phyloP scores from a whole-genome alignment of 2,113 vertebrate species.

The Melanerpes aurifrons region DNA sequence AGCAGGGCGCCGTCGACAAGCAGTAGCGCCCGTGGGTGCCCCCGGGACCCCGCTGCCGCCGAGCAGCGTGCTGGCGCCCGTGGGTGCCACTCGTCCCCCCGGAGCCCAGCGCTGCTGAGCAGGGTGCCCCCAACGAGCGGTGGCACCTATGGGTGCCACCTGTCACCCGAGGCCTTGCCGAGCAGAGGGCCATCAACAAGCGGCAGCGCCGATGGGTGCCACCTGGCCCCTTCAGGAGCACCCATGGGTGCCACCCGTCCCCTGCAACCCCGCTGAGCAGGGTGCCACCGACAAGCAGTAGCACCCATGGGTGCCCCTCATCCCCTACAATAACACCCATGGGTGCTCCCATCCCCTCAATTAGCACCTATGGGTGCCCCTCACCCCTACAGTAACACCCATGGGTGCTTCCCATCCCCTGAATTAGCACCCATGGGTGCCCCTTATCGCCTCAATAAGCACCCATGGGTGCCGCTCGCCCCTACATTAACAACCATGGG shows the following conservation, averaged over 20 bases:
- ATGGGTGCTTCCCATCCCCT: not conserved
- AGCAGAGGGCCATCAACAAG: no score
- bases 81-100: not conserved
- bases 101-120: conserved; percentile 72
- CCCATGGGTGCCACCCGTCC: not conserved
- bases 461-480: not conserved
- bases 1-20: conserved; percentile 80
- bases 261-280: conserved; percentile 70
- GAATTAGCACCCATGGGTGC: not conserved
- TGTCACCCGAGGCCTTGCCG: no score
- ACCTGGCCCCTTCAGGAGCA: conserved; percentile 46
- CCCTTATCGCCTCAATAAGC: not conserved
- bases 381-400: not conserved
- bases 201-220: not conserved
- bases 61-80: not conserved
- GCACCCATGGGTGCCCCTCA: not conserved
- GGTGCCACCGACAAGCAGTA: conserved; percentile 78
- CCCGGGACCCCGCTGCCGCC: not conserved
- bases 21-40: conserved; percentile 34
- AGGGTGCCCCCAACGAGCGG: conserved; percentile 79
- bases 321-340: conserved; percentile 38
- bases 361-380: not conserved
- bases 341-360: not conserved
- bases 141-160: not conserved
- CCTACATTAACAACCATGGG: not conserved